Evolutionary conservation across 2,797 vertebrate genomes (phyloP).

Genomic region (Alcedo atthis): DNA sequence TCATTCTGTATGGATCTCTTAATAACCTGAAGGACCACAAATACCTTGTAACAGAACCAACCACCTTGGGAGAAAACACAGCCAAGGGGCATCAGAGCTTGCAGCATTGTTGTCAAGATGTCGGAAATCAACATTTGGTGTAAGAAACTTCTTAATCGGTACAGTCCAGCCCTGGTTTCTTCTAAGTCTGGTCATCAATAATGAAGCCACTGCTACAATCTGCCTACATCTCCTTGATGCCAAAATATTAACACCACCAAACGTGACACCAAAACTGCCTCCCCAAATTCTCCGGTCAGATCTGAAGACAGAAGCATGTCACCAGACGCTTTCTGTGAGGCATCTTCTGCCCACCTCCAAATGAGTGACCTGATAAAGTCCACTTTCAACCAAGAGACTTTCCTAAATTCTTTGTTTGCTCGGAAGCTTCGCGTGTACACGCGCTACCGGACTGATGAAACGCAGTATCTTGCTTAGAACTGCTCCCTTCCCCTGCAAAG

Average conservation of each 20-base stretch:
- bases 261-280: background rate
- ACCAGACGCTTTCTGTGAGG: background rate
- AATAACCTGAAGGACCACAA: background rate
- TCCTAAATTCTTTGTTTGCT: background rate
- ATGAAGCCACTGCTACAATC: background rate
- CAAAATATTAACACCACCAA: background rate
- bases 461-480: background rate
- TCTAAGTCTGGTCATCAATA: background rate
- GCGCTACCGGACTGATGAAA: background rate
- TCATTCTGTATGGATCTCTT: background rate
- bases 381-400: background rate
- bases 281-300: background rate
- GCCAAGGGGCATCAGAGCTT: background rate
- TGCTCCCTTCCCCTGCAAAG: background rate
- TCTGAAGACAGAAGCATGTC: background rate
- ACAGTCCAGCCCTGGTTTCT: background rate
- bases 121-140: background rate
- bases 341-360: background rate
- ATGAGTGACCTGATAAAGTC: background rate
- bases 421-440: background rate
- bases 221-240: background rate
- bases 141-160: background rate
- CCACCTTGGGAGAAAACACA: background rate
- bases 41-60: background rate
- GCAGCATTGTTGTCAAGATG: background rate